Conservation (phyloP, 2,113 vertebrate species). For the Ciconia stormi region DNA sequence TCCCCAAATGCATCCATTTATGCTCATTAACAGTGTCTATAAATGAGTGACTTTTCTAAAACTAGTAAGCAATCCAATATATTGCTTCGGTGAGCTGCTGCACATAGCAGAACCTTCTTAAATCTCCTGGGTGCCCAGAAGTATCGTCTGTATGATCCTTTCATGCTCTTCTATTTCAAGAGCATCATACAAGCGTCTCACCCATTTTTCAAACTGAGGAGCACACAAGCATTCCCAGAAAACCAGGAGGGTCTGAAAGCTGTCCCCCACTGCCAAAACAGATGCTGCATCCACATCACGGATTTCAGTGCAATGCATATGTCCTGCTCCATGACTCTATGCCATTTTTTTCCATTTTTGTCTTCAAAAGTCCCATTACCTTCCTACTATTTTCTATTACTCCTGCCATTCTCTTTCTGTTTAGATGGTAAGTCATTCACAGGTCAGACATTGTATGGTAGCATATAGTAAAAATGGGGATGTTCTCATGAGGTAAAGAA, state of each 20-base stretch:
- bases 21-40: neutral
- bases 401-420: neutral
- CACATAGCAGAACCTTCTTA: neutral
- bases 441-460: neutral
- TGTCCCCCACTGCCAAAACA: neutral
- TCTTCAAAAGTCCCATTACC: neutral
- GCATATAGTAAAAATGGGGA: neutral
- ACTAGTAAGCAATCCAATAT: neutral
- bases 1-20: neutral
- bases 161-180: neutral
- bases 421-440: neutral
- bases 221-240: neutral
- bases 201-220: neutral
- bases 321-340: neutral
- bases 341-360: neutral
- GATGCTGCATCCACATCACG: neutral
- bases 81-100: neutral
- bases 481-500: neutral
- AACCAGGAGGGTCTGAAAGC: neutral
- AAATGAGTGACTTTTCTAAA: neutral
- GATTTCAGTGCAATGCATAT: fast-evolving
- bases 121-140: neutral
- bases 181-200: neutral
- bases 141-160: neutral
- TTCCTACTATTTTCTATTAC: neutral